Conservation (phyloP, 37 sponge, comb jelly and placozoan species). For the Sycon ciliatum region DNA sequence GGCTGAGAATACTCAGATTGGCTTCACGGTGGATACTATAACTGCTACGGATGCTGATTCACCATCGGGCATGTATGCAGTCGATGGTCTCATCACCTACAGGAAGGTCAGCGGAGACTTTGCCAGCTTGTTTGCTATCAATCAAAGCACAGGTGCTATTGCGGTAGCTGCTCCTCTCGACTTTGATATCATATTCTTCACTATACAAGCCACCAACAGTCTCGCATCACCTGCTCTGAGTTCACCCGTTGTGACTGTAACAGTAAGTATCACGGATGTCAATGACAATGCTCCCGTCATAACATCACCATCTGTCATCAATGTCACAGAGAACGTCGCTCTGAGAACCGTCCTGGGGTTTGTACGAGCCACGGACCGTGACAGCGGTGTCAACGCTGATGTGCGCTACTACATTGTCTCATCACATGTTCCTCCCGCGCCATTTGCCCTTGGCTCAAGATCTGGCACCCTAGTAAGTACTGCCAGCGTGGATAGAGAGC, state of each 20-base stretch:
- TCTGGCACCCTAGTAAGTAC: background rate
- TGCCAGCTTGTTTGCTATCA: constrained; percentile 32
- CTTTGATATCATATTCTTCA: constrained; percentile 19
- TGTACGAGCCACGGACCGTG: constrained; percentile 45
- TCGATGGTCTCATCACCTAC: constrained; percentile 37
- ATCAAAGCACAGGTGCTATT: background rate
- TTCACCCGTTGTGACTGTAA: constrained; percentile 12
- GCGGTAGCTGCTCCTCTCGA: background rate
- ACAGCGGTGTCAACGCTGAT: constrained; percentile 13
- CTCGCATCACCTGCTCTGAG: constrained; percentile 5
- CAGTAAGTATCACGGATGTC: constrained; percentile 26
- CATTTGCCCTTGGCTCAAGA: no score
- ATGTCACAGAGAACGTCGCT: constrained; percentile 26
- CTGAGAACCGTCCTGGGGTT: constrained; percentile 28
- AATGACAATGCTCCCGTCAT: constrained; percentile 45
- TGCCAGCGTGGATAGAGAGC: constrained; percentile 36
- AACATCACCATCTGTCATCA: constrained; percentile 1
- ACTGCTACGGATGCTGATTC: constrained; percentile 44
- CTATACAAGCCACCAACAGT: constrained; percentile 34
- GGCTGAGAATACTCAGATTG: constrained; percentile 22
- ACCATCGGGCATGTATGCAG: constrained; percentile 33
- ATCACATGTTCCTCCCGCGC: constrained; percentile 31
- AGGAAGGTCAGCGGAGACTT: constrained; percentile 40
- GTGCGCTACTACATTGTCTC: constrained; percentile 27
- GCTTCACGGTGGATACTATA: background rate